Evolutionary conservation across 2,888 invertebrate species (phyloP), one percentile per base, ranked within the genome.

Genomic region (Coenonympha arcania): DNA sequence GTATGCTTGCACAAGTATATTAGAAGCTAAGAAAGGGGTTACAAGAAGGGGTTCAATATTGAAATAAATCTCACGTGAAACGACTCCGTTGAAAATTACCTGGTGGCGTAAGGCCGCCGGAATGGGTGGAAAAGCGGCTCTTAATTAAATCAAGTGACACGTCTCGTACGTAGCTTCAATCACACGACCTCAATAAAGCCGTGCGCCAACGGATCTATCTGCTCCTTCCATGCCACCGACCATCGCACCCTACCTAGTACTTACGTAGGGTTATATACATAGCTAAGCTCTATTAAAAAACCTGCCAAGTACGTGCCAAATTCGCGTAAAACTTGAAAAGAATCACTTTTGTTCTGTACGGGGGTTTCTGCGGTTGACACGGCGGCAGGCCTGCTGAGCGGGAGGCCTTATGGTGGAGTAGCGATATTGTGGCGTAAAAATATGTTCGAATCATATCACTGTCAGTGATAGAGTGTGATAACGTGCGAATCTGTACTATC

Each of bases 141-240:
- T 85, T 86, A 86, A 86, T 86, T 86, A 85, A 86, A 86, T 85
- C 84, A 84, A 85, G 85, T 80, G 84, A 85, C 82, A 76, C 73
- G 84, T 81, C 81, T 81, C 79, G 75, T 67, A 76, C 73, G 79
- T 73, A 76, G 79, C 82, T 79, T 84, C 83, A 85, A 85, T 85
- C 84, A 84, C 82, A 78, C 77, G 76, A 80, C 83, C 83, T 77
- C 78, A 83, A 83, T 84, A 84, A 83, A 83, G 73, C 71, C 69
- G 68, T 67, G 71, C 67, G 66, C 69, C 65, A 72, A 76, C 69
- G 70, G 68, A 73, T 73, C 71, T 71, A 73, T 73, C 71, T 71
- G 69, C 65, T 66, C 71, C 71, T 68, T 69, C 66, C 50, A 49
- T 36, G 54, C 49, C 51, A 39, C 36, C 52, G 24, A 39, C 11